These are phyloP conservation scores for Cordilura impudica DNA, from an alignment of 2,888 invertebrate genomes.

Conservation along the genomic window DNA sequence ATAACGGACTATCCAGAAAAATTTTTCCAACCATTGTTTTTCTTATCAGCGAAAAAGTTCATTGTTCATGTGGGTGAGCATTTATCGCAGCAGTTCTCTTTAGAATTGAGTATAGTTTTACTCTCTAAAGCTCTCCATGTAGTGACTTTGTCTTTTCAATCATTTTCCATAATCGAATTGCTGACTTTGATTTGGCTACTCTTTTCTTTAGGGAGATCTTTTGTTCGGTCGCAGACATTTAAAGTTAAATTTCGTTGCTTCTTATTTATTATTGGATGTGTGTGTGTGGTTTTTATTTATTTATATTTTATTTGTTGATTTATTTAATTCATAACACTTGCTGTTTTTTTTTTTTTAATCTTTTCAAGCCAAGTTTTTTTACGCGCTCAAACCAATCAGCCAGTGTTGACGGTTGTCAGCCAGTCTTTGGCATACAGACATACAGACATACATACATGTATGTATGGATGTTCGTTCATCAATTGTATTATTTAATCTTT, in stretches of 20 bases:
- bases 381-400: neutral
- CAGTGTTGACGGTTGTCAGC: neutral
- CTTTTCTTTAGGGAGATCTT: neutral
- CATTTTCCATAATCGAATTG: neutral
- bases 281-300: neutral
- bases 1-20: neutral
- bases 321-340: conserved; percentile 29
- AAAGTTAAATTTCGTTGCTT: neutral
- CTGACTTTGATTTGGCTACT: conserved; percentile 15
- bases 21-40: conserved; percentile 25
- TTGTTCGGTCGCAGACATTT: neutral
- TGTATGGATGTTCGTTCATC: neutral
- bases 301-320: conserved; percentile 18
- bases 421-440: neutral
- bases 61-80: neutral
- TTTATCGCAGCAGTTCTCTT: neutral
- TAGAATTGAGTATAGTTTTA: neutral
- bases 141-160: neutral
- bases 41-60: conserved; percentile 21
- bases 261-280: neutral
- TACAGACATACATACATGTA: too few species aligned
- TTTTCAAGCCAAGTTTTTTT: conserved; percentile 7
- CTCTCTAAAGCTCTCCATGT: neutral
- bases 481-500: conserved; percentile 1
- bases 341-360: neutral